These are phyloP conservation scores for Cryptocephalus moraei DNA, from an alignment of 2,888 invertebrate species.

Conservation along the genomic window DNA sequence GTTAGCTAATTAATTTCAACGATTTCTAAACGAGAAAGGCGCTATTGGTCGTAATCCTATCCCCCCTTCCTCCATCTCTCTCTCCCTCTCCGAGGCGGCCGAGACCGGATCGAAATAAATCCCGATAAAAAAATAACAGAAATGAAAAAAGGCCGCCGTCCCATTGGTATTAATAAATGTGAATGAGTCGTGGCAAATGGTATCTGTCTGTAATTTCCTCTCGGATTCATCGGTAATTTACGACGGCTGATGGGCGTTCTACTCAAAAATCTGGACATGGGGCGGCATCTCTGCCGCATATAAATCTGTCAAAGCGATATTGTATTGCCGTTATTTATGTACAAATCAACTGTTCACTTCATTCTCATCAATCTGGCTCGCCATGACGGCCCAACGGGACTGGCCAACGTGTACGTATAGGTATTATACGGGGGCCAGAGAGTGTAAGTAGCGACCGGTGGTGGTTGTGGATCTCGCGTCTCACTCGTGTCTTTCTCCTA, in stretches of 20 bases:
- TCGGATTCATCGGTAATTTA: conserved; percentile 30
- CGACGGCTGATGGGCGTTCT: conserved; percentile 34
- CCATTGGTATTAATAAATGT: conserved; percentile 18
- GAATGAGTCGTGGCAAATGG: conserved; percentile 23
- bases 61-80: background rate
- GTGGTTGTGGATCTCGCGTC: too few relatives aligned
- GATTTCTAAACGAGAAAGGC: too few relatives aligned
- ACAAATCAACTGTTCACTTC: conserved; percentile 38
- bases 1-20: too few relatives aligned
- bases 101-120: too few relatives aligned
- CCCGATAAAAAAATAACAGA: too few relatives aligned
- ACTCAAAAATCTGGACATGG: conserved; percentile 35
- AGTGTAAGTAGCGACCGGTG: too few relatives aligned
- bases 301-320: conserved; percentile 40
- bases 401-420: too few relatives aligned
- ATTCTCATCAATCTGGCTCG: conserved; percentile 35
- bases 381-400: conserved; percentile 17
- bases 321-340: conserved; percentile 41
- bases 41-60: background rate
- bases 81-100: background rate
- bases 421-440: too few relatives aligned
- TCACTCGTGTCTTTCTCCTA: too few relatives aligned
- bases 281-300: conserved; percentile 35
- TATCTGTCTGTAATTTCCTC: conserved; percentile 26
- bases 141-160: conserved; percentile 5